Percentiles rank a stretch among this genome's conserved stretches.
These are phyloP conservation scores for Spialia ferax DNA, from an alignment of 2,888 invertebrate genomes.

Conservation along the genomic window DNA sequence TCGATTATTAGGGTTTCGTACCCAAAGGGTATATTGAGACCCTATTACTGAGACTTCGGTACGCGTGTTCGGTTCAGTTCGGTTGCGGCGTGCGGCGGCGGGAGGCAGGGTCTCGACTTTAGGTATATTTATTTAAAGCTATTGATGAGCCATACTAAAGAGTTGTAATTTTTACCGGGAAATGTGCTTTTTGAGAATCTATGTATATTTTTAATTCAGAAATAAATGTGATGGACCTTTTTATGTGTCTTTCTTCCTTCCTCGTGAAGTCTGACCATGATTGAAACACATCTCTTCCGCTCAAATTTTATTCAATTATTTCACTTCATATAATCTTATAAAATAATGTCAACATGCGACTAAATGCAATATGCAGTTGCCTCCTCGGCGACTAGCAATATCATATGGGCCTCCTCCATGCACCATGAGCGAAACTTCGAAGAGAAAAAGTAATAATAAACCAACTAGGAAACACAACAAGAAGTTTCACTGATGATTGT, in stretches of 20 bases:
- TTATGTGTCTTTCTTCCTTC: constrained; percentile 6
- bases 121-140: constrained; percentile 15
- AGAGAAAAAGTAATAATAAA: too few species aligned
- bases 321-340: not conserved
- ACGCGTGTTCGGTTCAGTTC: too few species aligned
- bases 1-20: too few species aligned
- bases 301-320: constrained; percentile 24
- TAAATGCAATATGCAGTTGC: too few species aligned
- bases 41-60: too few species aligned
- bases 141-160: constrained; percentile 7
- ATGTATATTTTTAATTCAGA: constrained; percentile 58
- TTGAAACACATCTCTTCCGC: not conserved
- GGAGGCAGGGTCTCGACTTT: constrained; percentile 1
- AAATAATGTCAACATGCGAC: not conserved
- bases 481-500: too few species aligned
- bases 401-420: too few species aligned
- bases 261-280: not conserved
- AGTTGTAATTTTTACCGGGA: constrained; percentile 51
- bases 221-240: constrained; percentile 74
- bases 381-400: too few species aligned
- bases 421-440: too few species aligned
- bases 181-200: constrained; percentile 67
- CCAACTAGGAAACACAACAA: too few species aligned
- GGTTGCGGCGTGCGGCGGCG: not conserved
- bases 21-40: too few species aligned